phyloP scores from a whole-genome alignment of 2,888 invertebrate genomes.

The Sepioteuthis lessoniana region DNA sequence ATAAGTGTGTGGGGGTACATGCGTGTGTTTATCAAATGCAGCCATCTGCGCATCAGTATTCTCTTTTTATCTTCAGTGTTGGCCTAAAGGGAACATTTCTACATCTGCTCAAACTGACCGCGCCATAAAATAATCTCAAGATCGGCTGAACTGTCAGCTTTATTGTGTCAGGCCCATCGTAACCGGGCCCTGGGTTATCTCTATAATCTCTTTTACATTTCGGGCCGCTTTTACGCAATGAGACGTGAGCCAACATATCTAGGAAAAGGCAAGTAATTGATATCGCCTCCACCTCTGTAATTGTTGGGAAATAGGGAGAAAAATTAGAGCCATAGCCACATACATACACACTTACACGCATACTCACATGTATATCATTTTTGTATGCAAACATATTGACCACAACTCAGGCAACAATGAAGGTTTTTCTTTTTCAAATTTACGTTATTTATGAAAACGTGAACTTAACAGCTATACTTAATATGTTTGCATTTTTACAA shows the following conservation, averaged over 20 bases:
- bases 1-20: background rate
- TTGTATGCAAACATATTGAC: too few relatives aligned
- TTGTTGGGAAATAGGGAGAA: background rate
- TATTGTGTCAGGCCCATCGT: background rate
- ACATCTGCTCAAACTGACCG: background rate
- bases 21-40: background rate
- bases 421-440: too few relatives aligned
- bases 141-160: background rate
- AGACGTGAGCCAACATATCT: background rate
- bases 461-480: too few relatives aligned
- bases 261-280: background rate
- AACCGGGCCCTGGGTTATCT: background rate
- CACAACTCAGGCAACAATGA: too few relatives aligned
- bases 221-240: background rate
- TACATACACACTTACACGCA: background rate
- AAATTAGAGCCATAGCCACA: background rate
- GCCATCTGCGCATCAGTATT: background rate
- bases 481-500: too few relatives aligned
- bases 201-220: background rate
- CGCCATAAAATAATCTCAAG: slow-evolving; percentile 17
- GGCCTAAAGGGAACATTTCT: background rate
- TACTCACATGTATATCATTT: too few relatives aligned
- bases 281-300: background rate
- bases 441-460: too few relatives aligned
- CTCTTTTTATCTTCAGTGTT: background rate